Conservation (phyloP, 2,113 vertebrate genomes). For the Rhagologus leucostigma region DNA sequence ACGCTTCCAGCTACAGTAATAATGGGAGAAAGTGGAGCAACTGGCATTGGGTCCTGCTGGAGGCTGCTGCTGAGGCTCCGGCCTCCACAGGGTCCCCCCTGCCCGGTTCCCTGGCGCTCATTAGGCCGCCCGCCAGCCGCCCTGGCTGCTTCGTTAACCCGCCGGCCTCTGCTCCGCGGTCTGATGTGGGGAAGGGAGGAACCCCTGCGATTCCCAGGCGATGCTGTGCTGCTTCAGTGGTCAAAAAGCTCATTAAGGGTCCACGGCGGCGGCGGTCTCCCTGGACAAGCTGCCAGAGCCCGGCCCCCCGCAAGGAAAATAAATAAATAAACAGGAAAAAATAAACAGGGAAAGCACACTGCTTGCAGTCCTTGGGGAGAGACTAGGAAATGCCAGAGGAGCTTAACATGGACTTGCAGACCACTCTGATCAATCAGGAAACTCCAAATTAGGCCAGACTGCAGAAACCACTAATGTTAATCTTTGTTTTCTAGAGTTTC, state of each 20-base stretch:
- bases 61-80: not conserved
- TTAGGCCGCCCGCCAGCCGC: not conserved
- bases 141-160: slow-evolving; percentile 30
- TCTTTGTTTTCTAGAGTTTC: not conserved
- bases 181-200: not conserved
- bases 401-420: not conserved
- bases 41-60: not conserved
- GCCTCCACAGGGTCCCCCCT: not conserved
- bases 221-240: slow-evolving; percentile 42
- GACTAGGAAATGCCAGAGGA: not conserved
- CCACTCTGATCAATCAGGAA: not conserved
- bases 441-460: not conserved
- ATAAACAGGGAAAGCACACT: not conserved
- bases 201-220: slow-evolving; percentile 38
- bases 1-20: not conserved
- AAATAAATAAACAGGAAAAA: slow-evolving; percentile 52
- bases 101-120: not conserved
- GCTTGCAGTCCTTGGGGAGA: not conserved
- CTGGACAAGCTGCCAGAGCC: not conserved
- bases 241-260: slow-evolving; percentile 55
- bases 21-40: not conserved
- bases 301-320: not conserved
- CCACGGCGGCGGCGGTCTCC: not conserved
- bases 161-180: not conserved
- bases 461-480: not conserved